These are phyloP conservation scores for Lydus trimaculatus DNA, from an alignment of 2,888 invertebrate genomes.

Conservation along the genomic window DNA sequence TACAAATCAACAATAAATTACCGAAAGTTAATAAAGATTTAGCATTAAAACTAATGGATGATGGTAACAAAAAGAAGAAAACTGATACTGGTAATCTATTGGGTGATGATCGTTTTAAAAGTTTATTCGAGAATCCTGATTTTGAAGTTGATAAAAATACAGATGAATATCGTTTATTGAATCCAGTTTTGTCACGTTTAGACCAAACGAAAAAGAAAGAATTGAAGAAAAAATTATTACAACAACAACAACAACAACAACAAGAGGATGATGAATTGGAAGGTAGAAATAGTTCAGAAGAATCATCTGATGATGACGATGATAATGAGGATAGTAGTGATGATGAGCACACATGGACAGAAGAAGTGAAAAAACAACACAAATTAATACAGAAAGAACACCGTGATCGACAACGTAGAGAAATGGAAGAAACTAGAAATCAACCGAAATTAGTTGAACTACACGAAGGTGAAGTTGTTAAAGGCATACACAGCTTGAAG, in stretches of 20 bases:
- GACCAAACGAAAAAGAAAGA: slow-evolving; percentile 75
- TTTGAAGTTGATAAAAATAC: slow-evolving; percentile 89
- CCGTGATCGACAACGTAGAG: slow-evolving; percentile 55
- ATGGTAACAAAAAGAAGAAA: slow-evolving; percentile 65
- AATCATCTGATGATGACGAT: slow-evolving; percentile 47
- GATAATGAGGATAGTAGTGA: slow-evolving; percentile 70
- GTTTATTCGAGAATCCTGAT: slow-evolving; percentile 89
- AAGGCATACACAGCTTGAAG: slow-evolving; percentile 62
- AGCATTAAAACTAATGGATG: slow-evolving; percentile 83
- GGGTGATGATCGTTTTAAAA: slow-evolving; percentile 88
- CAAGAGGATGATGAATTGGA: slow-evolving; percentile 56
- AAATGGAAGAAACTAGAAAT: slow-evolving; percentile 50
- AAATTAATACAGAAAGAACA: slow-evolving; percentile 68
- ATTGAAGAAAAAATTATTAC: slow-evolving; percentile 64
- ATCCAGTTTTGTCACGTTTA: slow-evolving; percentile 86
- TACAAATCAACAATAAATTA: slow-evolving; percentile 76
- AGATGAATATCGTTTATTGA: slow-evolving; percentile 86
- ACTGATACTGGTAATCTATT: slow-evolving; percentile 70
- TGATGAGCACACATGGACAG: slow-evolving; percentile 80
- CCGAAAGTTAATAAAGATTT: slow-evolving; percentile 91
- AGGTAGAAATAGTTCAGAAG: slow-evolving; percentile 61
- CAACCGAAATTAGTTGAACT: slow-evolving; percentile 69
- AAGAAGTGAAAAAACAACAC: slow-evolving; percentile 81
- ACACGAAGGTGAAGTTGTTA: slow-evolving; percentile 69
- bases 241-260: slow-evolving; percentile 64